Evolutionary conservation across 1,140 invertebrate species (phyloP).

Genomic region (Bombus waltoni): DNA sequence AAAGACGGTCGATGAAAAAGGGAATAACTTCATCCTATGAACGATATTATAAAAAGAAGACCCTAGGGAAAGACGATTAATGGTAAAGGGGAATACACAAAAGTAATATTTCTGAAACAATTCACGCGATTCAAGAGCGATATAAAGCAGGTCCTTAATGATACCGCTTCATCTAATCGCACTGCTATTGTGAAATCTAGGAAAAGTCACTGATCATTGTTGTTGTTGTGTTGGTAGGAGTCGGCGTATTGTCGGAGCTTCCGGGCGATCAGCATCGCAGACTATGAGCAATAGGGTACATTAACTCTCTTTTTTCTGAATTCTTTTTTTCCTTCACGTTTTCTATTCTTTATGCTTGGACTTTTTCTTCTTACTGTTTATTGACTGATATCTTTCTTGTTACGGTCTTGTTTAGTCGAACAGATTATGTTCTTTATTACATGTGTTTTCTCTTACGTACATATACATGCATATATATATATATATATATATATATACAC

Average conservation of each 20-base stretch:
- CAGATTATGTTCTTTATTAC: conserved; percentile 22
- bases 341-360: conserved; percentile 64
- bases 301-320: conserved; percentile 70
- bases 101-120: neutral
- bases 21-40: neutral
- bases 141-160: conserved; percentile 3
- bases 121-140: neutral
- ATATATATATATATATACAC: no score
- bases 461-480: neutral
- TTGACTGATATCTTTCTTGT: conserved; percentile 52
- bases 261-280: conserved; percentile 79
- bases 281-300: conserved; percentile 82
- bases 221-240: conserved; percentile 81
- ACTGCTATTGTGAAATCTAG: conserved; percentile 46
- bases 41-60: neutral
- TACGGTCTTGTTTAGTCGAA: conserved; percentile 49
- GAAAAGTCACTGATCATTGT: conserved; percentile 72
- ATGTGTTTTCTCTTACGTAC: neutral
- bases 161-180: conserved; percentile 45
- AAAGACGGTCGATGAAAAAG: no score
- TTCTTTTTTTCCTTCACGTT: conserved; percentile 68
- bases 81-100: neutral
- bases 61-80: neutral
- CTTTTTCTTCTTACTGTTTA: conserved; percentile 58
- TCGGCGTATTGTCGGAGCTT: conserved; percentile 79